Evolutionary conservation across 2,888 invertebrate species (phyloP).

Genomic region (Herminia tarsipennalis): DNA sequence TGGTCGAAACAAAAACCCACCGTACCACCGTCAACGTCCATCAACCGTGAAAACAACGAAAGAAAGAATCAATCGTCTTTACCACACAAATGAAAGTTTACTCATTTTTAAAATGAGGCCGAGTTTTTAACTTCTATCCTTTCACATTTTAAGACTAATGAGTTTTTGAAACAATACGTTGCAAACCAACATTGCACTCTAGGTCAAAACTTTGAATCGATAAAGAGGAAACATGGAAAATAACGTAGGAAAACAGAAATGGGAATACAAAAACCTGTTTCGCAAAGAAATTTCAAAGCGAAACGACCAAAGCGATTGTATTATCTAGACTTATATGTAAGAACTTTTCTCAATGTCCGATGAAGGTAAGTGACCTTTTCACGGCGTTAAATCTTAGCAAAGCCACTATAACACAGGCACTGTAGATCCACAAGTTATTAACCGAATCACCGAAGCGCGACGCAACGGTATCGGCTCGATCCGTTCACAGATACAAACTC

Average conservation of each 20-base stretch:
- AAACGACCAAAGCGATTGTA: constrained; percentile 28
- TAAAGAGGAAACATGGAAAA: constrained; percentile 19
- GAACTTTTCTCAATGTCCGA: constrained; percentile 54
- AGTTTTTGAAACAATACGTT: no score
- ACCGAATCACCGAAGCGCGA: constrained; percentile 77
- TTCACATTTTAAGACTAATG: constrained; percentile 39
- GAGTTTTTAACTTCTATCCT: constrained; percentile 31
- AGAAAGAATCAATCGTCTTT: constrained; percentile 43
- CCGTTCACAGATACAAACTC: constrained; percentile 51
- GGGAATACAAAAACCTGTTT: constrained; percentile 45
- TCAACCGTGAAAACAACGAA: constrained; percentile 58
- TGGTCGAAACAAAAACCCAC: constrained; percentile 69
- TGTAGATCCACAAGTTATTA: constrained; percentile 80
- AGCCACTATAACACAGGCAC: constrained; percentile 71
- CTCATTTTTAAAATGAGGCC: constrained; percentile 30
- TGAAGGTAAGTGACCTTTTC: constrained; percentile 83
- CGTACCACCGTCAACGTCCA: constrained; percentile 37
- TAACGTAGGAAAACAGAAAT: constrained; percentile 21
- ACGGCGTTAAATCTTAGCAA: constrained; percentile 76
- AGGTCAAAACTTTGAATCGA: constrained; percentile 46
- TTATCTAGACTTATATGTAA: constrained; percentile 25
- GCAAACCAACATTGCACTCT: constrained; percentile 30
- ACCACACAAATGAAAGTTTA: constrained; percentile 44
- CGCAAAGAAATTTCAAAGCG: constrained; percentile 46
- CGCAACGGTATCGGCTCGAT: constrained; percentile 75